phyloP scores from a whole-genome alignment of 2,113 vertebrate species.

The Tyrannus savana region DNA sequence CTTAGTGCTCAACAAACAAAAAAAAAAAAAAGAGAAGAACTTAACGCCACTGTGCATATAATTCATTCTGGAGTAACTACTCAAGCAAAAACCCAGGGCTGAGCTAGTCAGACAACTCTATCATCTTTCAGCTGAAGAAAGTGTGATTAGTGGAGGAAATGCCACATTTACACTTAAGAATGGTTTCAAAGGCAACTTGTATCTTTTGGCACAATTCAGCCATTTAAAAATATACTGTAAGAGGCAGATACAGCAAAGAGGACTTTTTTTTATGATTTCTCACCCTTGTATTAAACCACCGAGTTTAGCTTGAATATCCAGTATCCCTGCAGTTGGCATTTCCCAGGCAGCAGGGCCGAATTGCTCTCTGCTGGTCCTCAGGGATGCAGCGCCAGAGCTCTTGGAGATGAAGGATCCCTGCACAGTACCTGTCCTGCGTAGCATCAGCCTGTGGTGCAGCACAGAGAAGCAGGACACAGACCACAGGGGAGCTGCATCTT shows the following conservation, averaged over 20 bases:
- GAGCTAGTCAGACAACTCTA: constrained; percentile 1
- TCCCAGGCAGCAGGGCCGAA: background rate
- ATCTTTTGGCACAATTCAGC: background rate
- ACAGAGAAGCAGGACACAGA: background rate
- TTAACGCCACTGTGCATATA: background rate
- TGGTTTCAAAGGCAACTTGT: background rate
- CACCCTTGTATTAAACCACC: background rate
- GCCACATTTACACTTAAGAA: constrained; percentile 34
- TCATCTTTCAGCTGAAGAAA: constrained; percentile 2
- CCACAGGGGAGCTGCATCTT: background rate
- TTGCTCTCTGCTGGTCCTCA: background rate
- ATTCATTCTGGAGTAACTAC: background rate
- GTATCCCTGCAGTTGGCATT: background rate
- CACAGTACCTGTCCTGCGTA: background rate
- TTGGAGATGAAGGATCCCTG: background rate
- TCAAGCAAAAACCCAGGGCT: background rate
- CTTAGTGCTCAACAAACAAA: background rate
- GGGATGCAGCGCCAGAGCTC: background rate
- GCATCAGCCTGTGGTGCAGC: background rate
- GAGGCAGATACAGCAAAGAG: background rate
- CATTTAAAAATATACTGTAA: background rate
- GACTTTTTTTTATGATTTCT: background rate
- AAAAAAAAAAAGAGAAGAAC: background rate
- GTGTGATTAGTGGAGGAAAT: constrained; percentile 38
- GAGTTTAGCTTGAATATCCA: background rate